Percentiles rank a stretch among this genome's conserved stretches.
Evolutionary conservation across 2,888 invertebrate species (phyloP).

Genomic region (Ctenicera cuprea): DNA sequence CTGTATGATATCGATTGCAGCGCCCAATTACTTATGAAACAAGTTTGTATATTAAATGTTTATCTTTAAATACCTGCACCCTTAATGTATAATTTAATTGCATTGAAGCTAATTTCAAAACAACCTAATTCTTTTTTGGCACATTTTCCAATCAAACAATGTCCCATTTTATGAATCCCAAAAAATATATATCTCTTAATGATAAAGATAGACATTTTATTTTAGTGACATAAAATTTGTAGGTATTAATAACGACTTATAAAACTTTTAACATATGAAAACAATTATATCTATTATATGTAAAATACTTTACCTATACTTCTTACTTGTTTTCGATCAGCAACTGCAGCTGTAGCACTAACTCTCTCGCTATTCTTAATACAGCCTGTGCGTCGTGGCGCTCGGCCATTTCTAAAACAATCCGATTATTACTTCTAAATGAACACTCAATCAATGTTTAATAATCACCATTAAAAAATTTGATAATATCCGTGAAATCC

Average conservation of each 20-base stretch:
- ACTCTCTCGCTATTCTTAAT: slow-evolving; percentile 87
- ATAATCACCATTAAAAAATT: slow-evolving; percentile 95
- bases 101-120: no score
- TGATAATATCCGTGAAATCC: slow-evolving; percentile 99
- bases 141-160: no score
- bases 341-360: slow-evolving; percentile 92
- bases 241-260: slow-evolving; percentile 30
- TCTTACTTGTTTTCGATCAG: slow-evolving; percentile 92
- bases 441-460: no score
- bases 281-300: slow-evolving; percentile 14
- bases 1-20: no score
- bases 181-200: not conserved
- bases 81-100: no score
- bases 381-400: slow-evolving; percentile 91
- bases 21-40: no score
- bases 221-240: slow-evolving; percentile 13
- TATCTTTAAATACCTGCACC: no score
- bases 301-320: slow-evolving; percentile 14
- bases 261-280: slow-evolving; percentile 25
- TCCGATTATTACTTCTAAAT: not conserved
- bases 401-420: slow-evolving; percentile 93
- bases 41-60: no score
- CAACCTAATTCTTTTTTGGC: no score
- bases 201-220: not conserved
- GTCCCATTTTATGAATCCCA: not conserved